Evolutionary conservation across 2,888 invertebrate genomes (phyloP).

Genomic region (Parnassius mnemosyne): DNA sequence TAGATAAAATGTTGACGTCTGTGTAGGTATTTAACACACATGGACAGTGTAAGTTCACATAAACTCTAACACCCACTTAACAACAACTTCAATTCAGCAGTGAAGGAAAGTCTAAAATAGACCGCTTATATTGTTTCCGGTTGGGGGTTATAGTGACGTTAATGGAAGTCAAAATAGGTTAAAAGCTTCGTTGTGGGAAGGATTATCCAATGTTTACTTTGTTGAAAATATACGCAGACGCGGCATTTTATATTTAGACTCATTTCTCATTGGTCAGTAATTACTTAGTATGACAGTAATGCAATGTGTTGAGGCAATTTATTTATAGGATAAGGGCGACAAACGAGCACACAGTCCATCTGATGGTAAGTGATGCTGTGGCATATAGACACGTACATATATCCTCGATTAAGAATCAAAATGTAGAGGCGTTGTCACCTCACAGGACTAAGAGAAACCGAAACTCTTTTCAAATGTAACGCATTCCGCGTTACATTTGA

Average conservation of each 20-base stretch:
- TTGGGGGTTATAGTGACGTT: constrained; percentile 23
- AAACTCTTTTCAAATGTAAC: no score
- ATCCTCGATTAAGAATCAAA: no score
- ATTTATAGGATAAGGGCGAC: no score
- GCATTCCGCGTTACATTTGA: no score
- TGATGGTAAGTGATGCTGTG: no score
- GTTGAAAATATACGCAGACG: constrained; percentile 21
- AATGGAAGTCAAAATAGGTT: constrained; percentile 28
- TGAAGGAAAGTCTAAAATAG: constrained; percentile 30
- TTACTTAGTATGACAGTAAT: neutral
- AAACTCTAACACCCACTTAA: neutral
- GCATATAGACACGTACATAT: no score
- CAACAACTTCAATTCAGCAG: constrained; percentile 10
- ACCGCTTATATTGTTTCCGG: constrained; percentile 30
- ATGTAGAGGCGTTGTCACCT: no score
- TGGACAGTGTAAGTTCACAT: neutral
- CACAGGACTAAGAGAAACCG: no score
- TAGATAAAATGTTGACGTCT: no score
- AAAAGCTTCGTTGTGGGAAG: constrained; percentile 32
- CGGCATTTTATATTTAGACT: constrained; percentile 10
- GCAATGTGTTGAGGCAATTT: no score
- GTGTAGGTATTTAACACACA: no score
- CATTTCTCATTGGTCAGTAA: neutral
- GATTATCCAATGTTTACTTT: constrained; percentile 37
- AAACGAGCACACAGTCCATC: no score